Base-by-base conservation (phyloP, 1,140 invertebrate genomes). In the Zaprionus lachaisei region DNA sequence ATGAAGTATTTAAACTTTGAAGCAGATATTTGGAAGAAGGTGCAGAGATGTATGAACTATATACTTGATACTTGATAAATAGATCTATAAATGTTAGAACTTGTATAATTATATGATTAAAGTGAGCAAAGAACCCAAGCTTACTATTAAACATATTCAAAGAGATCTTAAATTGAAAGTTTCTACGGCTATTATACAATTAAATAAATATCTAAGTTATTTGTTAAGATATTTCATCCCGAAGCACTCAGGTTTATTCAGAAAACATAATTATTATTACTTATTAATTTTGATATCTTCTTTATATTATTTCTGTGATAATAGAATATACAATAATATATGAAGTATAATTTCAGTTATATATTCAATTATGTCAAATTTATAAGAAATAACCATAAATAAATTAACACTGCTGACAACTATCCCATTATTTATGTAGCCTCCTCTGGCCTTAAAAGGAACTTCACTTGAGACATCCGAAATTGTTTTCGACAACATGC, bases 401-500 rank as follows among this genome's bases (percentile, higher is more conserved):
- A 22, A 51, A 22, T 51, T 51, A 24, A 51, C 17, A 51, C 17
- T 51, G 1, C 47, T 51, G 47, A 51, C 47, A 51, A 51, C 47
- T 51, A 24, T 51, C 24, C 47, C 20, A 51, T 51, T 51, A 51
- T 56, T 56, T 56, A n/a, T 31, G 54, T n/a, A 56, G 26, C 54
- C 31, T 1, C 31, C 15, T 56, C 54, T 56, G 47, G 20, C 47
- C 20, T 6, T 51, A 24, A 5, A 51, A 24, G 47, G 47, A 22
- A 24, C 47, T 22, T 51, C 47, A 14, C 4, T 24, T 51, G 11
- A 47, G 20, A 51, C 47, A 24, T 24, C 47, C 41, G 41, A 51
- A 51, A 51, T 51, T 51, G 47, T 51, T 51, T 51, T 51, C 47
- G 47, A 24, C 47, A 51, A 51, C 47, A 22, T 24, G 47, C 20